phyloP scores from a whole-genome alignment of 2,113 vertebrate genomes.

The Hippocampus abdominalis region DNA sequence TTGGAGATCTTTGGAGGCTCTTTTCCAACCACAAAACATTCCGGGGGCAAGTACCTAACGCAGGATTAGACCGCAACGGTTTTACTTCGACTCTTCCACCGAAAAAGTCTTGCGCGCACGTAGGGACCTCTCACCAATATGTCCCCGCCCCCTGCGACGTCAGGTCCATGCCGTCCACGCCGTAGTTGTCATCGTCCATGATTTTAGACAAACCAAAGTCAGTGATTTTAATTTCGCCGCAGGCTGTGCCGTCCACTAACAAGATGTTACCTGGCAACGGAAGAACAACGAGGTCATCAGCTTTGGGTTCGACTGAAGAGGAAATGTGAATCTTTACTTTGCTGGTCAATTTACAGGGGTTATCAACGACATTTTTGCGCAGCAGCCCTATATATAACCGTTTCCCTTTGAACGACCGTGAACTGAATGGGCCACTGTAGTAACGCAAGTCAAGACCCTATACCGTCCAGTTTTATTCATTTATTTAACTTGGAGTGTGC shows the following conservation, averaged over 20 bases:
- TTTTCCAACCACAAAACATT: constrained; percentile 99
- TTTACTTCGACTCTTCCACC: neutral
- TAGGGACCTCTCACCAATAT: constrained; percentile 81
- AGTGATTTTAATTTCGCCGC: constrained; percentile 99
- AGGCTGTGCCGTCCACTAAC: constrained; percentile 96
- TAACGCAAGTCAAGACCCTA: too few relatives aligned
- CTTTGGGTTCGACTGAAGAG: neutral
- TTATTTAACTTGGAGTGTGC: too few relatives aligned
- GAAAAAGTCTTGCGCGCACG: neutral
- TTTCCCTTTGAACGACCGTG: too few relatives aligned
- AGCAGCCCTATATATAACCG: too few relatives aligned
- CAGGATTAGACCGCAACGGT: neutral
- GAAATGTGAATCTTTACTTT: too few relatives aligned
- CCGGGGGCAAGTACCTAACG: constrained; percentile 93
- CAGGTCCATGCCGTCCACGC: constrained; percentile 97
- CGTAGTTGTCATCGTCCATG: constrained; percentile 99
- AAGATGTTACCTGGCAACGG: constrained; percentile 87
- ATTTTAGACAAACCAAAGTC: constrained; percentile 99
- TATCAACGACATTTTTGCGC: too few relatives aligned
- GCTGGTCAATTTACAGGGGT: too few relatives aligned
- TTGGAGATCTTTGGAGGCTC: constrained; percentile 99
- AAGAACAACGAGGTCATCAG: neutral
- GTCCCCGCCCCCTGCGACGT: constrained; percentile 98
- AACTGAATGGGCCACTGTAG: too few relatives aligned
- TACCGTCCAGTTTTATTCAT: too few relatives aligned